Conservation (phyloP, 2,888 invertebrate species). For the Gibbula magus region DNA sequence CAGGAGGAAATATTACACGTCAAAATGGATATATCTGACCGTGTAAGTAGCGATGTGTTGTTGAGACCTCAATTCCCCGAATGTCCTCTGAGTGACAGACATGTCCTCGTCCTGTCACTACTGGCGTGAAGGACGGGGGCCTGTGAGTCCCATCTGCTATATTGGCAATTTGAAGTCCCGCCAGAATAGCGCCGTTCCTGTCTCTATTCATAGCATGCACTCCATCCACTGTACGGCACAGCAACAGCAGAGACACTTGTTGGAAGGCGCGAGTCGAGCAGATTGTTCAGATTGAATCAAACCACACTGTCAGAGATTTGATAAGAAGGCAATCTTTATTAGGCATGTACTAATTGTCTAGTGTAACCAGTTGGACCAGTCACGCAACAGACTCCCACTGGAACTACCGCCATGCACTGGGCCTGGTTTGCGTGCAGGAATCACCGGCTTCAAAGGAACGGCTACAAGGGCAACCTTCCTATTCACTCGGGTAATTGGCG, state of each 20-base stretch:
- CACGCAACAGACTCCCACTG: background rate
- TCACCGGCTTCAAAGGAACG: background rate
- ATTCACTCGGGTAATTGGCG: constrained; percentile 13
- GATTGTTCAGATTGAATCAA: constrained; percentile 17
- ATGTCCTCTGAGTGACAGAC: background rate
- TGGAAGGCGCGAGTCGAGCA: background rate
- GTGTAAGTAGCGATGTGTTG: background rate
- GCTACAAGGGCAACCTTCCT: background rate
- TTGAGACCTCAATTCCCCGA: background rate
- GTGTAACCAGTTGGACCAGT: constrained; percentile 3
- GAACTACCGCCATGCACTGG: constrained; percentile 3
- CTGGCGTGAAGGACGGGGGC: background rate
- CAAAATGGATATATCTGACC: background rate
- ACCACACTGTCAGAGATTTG: background rate
- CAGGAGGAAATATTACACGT: constrained; percentile 7
- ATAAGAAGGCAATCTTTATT: constrained; percentile 16
- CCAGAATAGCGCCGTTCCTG: background rate
- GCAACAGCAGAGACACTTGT: constrained; percentile 9
- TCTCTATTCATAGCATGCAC: background rate
- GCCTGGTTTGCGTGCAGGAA: background rate
- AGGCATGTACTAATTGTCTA: constrained; percentile 18
- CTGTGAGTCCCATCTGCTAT: background rate
- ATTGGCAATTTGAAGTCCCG: background rate
- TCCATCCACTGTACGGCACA: background rate
- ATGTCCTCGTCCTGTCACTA: background rate